phyloP scores from a whole-genome alignment of 2,888 invertebrate species.

The Polydrusus cervinus region DNA sequence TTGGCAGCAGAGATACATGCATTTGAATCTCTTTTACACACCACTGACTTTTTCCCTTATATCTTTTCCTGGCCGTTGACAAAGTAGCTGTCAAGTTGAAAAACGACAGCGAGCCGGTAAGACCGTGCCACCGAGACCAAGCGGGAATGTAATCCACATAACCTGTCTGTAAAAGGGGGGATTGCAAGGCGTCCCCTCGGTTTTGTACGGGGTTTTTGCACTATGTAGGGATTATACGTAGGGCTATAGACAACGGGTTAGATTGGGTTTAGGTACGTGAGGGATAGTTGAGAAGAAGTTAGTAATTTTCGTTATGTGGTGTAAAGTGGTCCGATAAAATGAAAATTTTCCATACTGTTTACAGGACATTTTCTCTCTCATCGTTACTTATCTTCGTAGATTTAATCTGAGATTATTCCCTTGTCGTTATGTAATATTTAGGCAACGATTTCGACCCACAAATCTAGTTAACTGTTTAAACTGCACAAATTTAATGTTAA shows the following conservation, averaged over 20 bases:
- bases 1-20: not conserved
- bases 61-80: conserved; percentile 39
- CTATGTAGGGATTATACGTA: conserved; percentile 34
- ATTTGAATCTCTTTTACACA: not conserved
- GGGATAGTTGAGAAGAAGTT: not conserved
- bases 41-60: conserved; percentile 27
- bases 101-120: conserved; percentile 44
- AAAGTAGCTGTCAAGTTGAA: conserved; percentile 52
- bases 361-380: too few species aligned
- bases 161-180: conserved; percentile 48
- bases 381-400: too few species aligned
- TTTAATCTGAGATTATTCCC: too few species aligned
- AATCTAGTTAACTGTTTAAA: not conserved
- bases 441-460: not conserved
- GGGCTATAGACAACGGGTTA: conserved; percentile 2
- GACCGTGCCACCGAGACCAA: conserved; percentile 36
- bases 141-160: conserved; percentile 50
- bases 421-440: too few species aligned
- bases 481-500: not conserved
- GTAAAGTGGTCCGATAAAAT: not conserved
- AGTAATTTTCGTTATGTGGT: not conserved
- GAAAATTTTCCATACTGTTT: not conserved
- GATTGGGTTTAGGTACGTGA: conserved; percentile 8
- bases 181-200: conserved; percentile 31
- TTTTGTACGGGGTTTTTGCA: conserved; percentile 47